Conservation (phyloP, 35 echinoderm and acorn worm species). For the Anneissia japonica region DNA sequence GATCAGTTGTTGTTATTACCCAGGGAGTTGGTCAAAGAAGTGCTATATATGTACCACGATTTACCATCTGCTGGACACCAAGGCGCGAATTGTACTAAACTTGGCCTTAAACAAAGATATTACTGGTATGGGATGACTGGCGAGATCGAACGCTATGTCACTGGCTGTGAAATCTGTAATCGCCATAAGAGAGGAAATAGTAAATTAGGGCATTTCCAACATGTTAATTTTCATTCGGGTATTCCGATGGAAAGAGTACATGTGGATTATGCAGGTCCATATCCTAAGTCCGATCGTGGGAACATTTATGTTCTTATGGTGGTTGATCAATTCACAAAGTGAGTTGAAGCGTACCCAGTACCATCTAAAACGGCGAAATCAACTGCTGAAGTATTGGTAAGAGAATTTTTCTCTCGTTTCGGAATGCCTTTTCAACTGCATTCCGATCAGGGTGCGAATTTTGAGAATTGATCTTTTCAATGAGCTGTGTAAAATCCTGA, state of each 20-base stretch:
- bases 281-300: neutral
- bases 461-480: conserved; percentile 25
- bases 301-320: conserved; percentile 42
- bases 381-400: conserved; percentile 3
- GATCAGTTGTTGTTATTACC: neutral
- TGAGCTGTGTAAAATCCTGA: conserved; percentile 5
- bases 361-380: conserved; percentile 16
- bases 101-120: conserved; percentile 14
- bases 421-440: conserved; percentile 25
- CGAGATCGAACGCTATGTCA: neutral
- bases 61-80: neutral
- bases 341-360: conserved; percentile 19
- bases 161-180: neutral
- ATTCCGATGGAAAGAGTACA: conserved; percentile 41
- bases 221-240: conserved; percentile 27
- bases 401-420: conserved; percentile 35
- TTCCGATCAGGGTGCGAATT: conserved; percentile 46
- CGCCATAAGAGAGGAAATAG: neutral
- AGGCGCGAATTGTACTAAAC: neutral
- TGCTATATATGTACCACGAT: neutral
- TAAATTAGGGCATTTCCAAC: neutral
- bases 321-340: conserved; percentile 37
- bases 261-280: conserved; percentile 13
- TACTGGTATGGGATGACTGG: conserved; percentile 26
- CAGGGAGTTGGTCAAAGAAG: neutral